Base-by-base conservation (phyloP, 2,797 vertebrate genomes). In the Microctenopoma stevenorrisi region DNA sequence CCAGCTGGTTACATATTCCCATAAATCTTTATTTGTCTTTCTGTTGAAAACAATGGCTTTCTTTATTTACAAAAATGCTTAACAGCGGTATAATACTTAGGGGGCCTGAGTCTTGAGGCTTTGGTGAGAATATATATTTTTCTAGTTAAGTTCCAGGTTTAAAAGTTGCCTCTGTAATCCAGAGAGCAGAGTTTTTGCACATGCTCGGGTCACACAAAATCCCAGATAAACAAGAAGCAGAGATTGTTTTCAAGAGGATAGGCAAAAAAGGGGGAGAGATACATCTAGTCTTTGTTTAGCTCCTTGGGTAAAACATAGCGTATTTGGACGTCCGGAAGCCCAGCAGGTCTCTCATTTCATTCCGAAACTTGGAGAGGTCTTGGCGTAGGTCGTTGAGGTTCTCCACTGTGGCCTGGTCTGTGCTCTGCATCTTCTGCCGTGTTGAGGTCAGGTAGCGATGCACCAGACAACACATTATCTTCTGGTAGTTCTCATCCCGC, bases 301-400 rank as follows among this genome's bases (percentile, higher is more conserved):
- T 99, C 94, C 98, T 94, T 46, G 97, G 97, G 85, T 99, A 99
- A 90, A 98, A 98, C 97, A 99, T 98, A 77, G 97, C 97, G 16
- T 99, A 99, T 92, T 99, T 99, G 72, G 98, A 98, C 60, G 98
- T 99, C 82, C 97, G 95, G 87, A 99, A 99, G 49, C 98, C 98
- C 72, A 99, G 95, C 74, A 99, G 92, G 88, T 99, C 98, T 72
- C 98, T 94, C 95, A 99, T 98, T 91, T 99, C 98, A 3, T 99
- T 99, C 58, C 98, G 96, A 84, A 99, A 99, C 74, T 98, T 98
- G 54, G 97, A 99, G 67, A 99, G 94, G 81, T 99, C 98, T 80
- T 99, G 98, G 14, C 97, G 94, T 61, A 99, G 93, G 72, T 99
- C 98, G 4, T 97, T 98, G 33, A 99, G 95, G 84, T 97, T 99